phyloP scores from a whole-genome alignment of 2,797 vertebrate genomes.

The Pteronotus mesoamericanus region DNA sequence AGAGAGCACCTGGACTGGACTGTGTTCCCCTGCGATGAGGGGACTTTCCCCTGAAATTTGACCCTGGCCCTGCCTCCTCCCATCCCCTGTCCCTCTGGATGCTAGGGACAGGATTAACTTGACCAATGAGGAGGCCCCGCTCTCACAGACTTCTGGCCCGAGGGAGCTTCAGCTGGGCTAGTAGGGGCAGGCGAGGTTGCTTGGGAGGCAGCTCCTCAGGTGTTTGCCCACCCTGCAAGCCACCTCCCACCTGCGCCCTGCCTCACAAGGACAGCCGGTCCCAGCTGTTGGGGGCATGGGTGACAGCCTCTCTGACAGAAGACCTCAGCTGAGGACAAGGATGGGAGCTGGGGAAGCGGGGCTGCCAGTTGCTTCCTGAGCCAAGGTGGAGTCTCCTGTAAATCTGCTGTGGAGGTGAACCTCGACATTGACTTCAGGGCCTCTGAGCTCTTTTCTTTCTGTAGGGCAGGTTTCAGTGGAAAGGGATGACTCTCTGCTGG shows the following conservation, averaged over 20 bases:
- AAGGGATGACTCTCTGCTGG: background rate
- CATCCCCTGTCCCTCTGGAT: background rate
- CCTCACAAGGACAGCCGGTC: background rate
- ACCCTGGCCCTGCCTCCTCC: background rate
- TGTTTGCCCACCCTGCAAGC: background rate
- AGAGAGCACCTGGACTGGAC: background rate
- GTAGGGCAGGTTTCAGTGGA: background rate
- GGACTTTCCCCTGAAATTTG: background rate
- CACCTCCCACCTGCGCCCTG: background rate
- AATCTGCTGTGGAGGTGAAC: background rate
- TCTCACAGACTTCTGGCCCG: background rate
- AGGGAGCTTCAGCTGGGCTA: background rate
- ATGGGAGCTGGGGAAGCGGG: background rate
- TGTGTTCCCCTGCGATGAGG: background rate
- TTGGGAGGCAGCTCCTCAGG: background rate
- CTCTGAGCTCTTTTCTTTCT: background rate
- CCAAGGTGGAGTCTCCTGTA: background rate
- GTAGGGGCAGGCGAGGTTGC: background rate
- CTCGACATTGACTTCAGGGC: background rate
- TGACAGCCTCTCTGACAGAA: background rate
- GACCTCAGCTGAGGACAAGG: background rate
- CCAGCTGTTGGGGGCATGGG: background rate
- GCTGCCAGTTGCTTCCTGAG: background rate
- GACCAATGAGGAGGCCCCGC: fast-evolving
- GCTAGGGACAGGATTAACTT: background rate